Evolutionary conservation across 1,140 invertebrate species (phyloP).

Genomic region (Drosophila santomea): DNA sequence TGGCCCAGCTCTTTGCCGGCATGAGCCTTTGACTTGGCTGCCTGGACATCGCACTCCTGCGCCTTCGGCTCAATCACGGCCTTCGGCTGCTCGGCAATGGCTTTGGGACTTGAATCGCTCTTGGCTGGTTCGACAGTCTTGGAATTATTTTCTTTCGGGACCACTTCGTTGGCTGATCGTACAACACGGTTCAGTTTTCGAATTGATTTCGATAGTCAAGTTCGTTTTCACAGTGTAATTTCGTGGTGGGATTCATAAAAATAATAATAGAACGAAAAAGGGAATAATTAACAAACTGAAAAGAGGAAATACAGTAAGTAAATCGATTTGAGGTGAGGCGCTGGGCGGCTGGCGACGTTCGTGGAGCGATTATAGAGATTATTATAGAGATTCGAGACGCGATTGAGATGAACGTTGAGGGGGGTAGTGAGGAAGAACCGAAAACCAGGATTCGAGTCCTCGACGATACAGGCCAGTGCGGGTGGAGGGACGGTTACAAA

Average conservation of each 20-base stretch:
- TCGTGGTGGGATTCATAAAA: constrained; percentile 40
- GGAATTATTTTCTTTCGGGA: constrained; percentile 24
- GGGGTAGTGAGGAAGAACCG: constrained; percentile 8
- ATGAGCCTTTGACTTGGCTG: constrained; percentile 12
- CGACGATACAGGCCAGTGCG: constrained; percentile 26
- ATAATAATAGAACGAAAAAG: constrained; percentile 12
- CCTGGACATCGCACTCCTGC: background rate
- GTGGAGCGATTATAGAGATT: constrained; percentile 17
- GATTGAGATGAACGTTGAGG: constrained; percentile 37
- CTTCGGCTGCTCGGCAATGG: constrained; percentile 55
- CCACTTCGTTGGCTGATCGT: constrained; percentile 34
- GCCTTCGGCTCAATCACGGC: constrained; percentile 37
- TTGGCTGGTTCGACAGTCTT: constrained; percentile 41
- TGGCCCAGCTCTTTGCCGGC: constrained; percentile 31
- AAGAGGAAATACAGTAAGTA: constrained; percentile 7
- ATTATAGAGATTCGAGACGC: constrained; percentile 35
- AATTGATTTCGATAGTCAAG: constrained; percentile 10
- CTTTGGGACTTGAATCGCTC: constrained; percentile 12
- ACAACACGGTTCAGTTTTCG: constrained; percentile 37
- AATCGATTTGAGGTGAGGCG: constrained; percentile 31
- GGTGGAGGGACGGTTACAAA: constrained; percentile 32
- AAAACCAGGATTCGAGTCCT: constrained; percentile 23
- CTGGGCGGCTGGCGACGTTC: constrained; percentile 42
- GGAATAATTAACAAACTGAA: constrained; percentile 16
- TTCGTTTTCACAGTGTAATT: constrained; percentile 41